A percentile compares a stretch with the other conserved stretches of the same genome.
These are phyloP conservation scores for Drosophila ficusphila DNA, from an alignment of 1,140 invertebrate species.

Conservation along the genomic window DNA sequence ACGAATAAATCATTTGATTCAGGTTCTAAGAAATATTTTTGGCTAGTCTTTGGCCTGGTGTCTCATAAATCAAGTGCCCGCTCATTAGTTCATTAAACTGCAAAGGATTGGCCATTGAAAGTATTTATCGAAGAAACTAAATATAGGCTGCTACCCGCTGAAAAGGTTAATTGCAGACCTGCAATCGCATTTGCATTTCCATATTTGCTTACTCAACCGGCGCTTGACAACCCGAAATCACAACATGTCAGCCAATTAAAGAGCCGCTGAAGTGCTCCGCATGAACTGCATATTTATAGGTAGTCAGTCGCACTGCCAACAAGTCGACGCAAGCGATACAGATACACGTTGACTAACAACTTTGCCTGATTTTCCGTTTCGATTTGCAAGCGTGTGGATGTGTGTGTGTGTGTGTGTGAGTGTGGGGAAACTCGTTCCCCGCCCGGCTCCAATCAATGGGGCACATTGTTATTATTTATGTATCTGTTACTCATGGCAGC, in stretches of 20 bases:
- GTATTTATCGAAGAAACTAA: not conserved
- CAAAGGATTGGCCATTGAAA: not conserved
- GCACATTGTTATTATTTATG: constrained; percentile 75
- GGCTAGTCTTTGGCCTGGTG: not conserved
- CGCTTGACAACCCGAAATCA: constrained; percentile 74
- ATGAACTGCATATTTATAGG: constrained; percentile 45
- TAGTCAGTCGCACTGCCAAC: constrained; percentile 24
- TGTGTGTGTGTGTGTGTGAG: too few relatives aligned
- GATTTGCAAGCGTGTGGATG: constrained; percentile 21
- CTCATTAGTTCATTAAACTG: constrained; percentile 34
- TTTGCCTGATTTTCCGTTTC: constrained; percentile 62
- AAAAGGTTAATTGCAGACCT: constrained; percentile 46
- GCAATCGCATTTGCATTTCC: constrained; percentile 35
- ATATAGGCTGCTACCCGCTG: not conserved
- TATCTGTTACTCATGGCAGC: constrained; percentile 80
- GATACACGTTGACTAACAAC: constrained; percentile 58
- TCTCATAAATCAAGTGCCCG: constrained; percentile 28
- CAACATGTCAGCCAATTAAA: constrained; percentile 80
- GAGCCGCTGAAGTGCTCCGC: constrained; percentile 56
- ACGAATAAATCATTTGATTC: constrained; percentile 30
- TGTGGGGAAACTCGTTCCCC: constrained; percentile 59
- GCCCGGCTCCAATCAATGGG: constrained; percentile 65
- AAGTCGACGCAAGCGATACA: constrained; percentile 18
- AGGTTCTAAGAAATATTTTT: constrained; percentile 32
- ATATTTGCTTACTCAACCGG: constrained; percentile 5